Evolutionary conservation across 2,888 invertebrate species (phyloP).

Genomic region (Volucella inanis): DNA sequence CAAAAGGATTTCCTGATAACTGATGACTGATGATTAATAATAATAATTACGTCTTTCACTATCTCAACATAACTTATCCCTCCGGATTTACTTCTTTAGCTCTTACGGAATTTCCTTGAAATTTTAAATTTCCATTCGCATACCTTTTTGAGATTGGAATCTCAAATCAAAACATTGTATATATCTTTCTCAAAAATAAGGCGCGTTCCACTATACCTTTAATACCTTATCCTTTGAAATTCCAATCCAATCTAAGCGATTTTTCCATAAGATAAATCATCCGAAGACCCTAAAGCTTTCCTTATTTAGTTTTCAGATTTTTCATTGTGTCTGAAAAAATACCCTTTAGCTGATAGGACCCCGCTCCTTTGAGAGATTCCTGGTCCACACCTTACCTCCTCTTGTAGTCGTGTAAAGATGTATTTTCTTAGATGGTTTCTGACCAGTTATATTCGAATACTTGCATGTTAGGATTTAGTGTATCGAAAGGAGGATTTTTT

Average conservation of each 20-base stretch:
- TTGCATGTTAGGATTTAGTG: no score
- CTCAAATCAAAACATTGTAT: conserved; percentile 4
- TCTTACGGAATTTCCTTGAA: no score
- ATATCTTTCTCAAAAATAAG: not conserved
- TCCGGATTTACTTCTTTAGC: no score
- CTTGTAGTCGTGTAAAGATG: no score
- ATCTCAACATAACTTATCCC: no score
- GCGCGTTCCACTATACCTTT: not conserved
- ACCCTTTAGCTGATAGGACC: conserved; percentile 9
- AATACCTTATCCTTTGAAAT: not conserved
- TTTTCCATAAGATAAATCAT: conserved; percentile 33
- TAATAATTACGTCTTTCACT: no score
- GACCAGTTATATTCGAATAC: no score
- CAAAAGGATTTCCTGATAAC: no score
- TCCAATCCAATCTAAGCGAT: not conserved
- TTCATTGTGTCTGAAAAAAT: conserved; percentile 24
- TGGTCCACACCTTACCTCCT: not conserved
- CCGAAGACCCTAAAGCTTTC: conserved; percentile 21
- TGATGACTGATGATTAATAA: no score
- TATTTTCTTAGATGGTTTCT: no score
- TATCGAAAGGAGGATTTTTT: no score
- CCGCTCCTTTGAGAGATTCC: conserved; percentile 2
- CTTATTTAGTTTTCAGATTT: not conserved
- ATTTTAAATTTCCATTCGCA: no score
- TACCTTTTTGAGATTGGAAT: not conserved